Evolutionary conservation across 1,140 invertebrate genomes (phyloP).

Genomic region (Drosophila cardini): DNA sequence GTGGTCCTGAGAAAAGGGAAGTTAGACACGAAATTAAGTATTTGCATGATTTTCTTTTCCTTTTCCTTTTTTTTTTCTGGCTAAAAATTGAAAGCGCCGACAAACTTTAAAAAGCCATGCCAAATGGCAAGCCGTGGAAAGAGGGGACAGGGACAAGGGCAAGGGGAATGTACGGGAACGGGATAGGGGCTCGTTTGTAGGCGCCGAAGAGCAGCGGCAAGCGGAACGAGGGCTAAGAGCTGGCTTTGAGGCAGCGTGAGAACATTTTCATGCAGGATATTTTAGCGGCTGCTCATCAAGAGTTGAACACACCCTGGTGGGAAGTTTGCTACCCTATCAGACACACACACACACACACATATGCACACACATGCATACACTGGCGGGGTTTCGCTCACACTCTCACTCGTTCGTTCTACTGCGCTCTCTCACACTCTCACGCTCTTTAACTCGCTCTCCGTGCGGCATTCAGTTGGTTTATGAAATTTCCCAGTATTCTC

Average conservation of each 20-base stretch:
- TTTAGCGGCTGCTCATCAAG: constrained; percentile 76
- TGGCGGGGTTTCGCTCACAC: constrained; percentile 1
- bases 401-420: constrained; percentile 9
- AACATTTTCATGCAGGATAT: constrained; percentile 82
- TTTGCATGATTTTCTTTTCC: constrained; percentile 2
- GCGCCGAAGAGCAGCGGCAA: constrained; percentile 9
- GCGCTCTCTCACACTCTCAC: not conserved
- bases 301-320: constrained; percentile 81
- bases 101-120: constrained; percentile 53
- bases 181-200: not conserved
- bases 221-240: constrained; percentile 5
- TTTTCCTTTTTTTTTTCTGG: constrained; percentile 6
- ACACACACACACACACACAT: constrained; percentile 34
- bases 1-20: constrained; percentile 65
- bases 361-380: constrained; percentile 22
- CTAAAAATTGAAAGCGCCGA: constrained; percentile 49
- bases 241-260: constrained; percentile 68
- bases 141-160: not conserved
- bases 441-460: not conserved
- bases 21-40: constrained; percentile 66
- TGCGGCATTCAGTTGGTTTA: constrained; percentile 37
- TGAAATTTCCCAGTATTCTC: constrained; percentile 79
- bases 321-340: constrained; percentile 77
- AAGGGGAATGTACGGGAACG: not conserved
- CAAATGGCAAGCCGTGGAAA: constrained; percentile 29